Base-by-base conservation (phyloP, 2,888 invertebrate genomes). In the Cheilosia pagana region DNA sequence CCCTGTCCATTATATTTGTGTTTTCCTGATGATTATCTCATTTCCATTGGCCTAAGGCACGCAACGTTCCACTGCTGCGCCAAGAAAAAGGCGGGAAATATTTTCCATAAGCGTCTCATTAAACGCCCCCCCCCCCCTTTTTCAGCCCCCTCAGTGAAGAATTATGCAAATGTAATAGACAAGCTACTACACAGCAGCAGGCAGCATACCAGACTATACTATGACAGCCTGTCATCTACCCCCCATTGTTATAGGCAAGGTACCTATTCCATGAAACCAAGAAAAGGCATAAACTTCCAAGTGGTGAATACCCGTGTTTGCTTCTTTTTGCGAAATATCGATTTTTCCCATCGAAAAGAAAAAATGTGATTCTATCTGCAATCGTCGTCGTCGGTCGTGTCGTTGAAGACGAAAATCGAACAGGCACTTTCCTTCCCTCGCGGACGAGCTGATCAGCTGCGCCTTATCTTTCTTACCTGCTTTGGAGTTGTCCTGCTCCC, bases 111-210 rank as follows among this genome's bases (percentile, higher is more conserved):
- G 68, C 74, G 79, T 75, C 79, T 83, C 83, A 83, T 83, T 82
- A 78, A 78, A 78, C 82, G 82, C 82, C 82, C 78, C 67, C 72
- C 48, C 67, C 82, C 82, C 82, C 65, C 67, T 48, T 55, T 79
- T 83, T 74, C 63, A 74, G 62, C 63, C 63, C 63, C 50, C 68
- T 53, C 68, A 68, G 68, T 79, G 50, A 74, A 68, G 78, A 70
- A 83, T 79, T 83, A 83, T 83, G 83, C 79, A 83, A 83, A 83
- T 83, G 74, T 83, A 59, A 83, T 83, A 74, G 79, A 74, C 79
- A 68, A 74, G n/a, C 70, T 57, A 53, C 31, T 21, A 28, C 28
- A 10, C 35, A 52, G 23, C n/a, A 59, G 55, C 21, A 6, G 41
- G 31, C 60, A 62, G 25, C 28, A 52, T 39, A 52, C 39, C 48